Conservation (phyloP, 2,888 invertebrate species). For the Polietes domitor region DNA sequence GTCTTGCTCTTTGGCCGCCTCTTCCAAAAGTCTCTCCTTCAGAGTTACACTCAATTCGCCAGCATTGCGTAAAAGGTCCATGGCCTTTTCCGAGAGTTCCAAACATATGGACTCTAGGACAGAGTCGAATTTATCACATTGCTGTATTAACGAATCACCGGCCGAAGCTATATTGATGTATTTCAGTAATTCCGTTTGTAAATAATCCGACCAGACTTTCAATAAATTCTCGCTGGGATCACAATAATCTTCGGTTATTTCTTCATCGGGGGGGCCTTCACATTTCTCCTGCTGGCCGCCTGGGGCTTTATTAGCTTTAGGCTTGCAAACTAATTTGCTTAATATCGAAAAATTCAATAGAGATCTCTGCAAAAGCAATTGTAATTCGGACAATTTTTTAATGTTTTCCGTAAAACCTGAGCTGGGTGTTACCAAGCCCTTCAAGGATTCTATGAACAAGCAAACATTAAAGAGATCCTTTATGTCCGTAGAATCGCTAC, state of each 20-base stretch:
- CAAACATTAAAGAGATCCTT: conserved; percentile 67
- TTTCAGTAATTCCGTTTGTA: conserved; percentile 72
- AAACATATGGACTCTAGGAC: conserved; percentile 69
- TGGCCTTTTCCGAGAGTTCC: conserved; percentile 73
- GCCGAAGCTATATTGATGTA: conserved; percentile 73
- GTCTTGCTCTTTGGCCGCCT: conserved; percentile 69
- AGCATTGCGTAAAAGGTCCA: conserved; percentile 72
- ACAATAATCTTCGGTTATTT: conserved; percentile 76
- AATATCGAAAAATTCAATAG: conserved; percentile 75
- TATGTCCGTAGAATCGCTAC: conserved; percentile 32
- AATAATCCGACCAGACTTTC: conserved; percentile 75
- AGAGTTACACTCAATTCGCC: conserved; percentile 72
- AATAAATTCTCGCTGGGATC: conserved; percentile 76
- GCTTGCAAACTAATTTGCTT: conserved; percentile 75
- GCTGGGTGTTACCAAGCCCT: conserved; percentile 68
- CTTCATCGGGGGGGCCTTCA: conserved; percentile 73
- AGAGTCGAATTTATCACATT: conserved; percentile 60
- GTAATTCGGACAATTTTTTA: conserved; percentile 64
- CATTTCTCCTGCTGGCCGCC: conserved; percentile 36
- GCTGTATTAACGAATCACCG: conserved; percentile 70
- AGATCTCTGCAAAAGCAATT: conserved; percentile 70
- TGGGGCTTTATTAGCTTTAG: conserved; percentile 55
- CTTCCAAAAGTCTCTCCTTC: conserved; percentile 73
- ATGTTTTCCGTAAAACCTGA: conserved; percentile 66
- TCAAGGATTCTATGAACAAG: conserved; percentile 73